Percentiles rank a stretch among this genome's conserved stretches.
phyloP scores from a whole-genome alignment of 35 echinoderm and acorn worm species.

The Acanthaster planci region DNA sequence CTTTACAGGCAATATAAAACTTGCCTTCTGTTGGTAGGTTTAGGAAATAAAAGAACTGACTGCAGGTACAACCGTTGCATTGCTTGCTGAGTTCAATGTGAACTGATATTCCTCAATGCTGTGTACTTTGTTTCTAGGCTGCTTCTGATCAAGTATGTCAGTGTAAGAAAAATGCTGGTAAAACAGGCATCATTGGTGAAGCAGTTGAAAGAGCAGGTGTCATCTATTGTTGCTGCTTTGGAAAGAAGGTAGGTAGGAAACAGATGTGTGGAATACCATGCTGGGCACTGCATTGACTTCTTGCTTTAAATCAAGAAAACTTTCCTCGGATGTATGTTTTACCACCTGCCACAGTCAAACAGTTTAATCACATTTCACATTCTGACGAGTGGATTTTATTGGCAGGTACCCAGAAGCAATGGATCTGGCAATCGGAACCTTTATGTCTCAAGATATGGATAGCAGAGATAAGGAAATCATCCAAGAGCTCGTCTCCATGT shows the following conservation, averaged over 20 bases:
- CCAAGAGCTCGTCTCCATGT: conserved; percentile 73
- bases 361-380: too few species aligned
- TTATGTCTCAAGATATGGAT: conserved; percentile 40
- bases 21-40: too few species aligned
- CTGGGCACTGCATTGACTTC: too few species aligned
- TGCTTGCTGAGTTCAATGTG: too few species aligned
- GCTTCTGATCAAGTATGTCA: conserved; percentile 22
- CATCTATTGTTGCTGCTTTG: conserved; percentile 40
- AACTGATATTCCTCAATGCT: too few species aligned
- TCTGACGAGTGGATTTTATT: neutral
- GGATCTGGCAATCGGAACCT: conserved; percentile 54
- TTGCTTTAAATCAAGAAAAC: too few species aligned
- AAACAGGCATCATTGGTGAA: neutral
- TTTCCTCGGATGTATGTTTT: too few species aligned
- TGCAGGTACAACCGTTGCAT: too few species aligned
- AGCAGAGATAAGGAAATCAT: conserved; percentile 38
- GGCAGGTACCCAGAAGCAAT: conserved; percentile 73
- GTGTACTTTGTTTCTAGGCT: conserved; percentile 1
- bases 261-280: too few species aligned
- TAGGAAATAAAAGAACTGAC: too few species aligned
- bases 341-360: too few species aligned
- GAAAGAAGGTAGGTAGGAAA: conserved; percentile 55
- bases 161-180: neutral
- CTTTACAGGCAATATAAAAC: too few species aligned
- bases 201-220: conserved; percentile 6